Evolutionary conservation across 1,140 invertebrate species (phyloP).

Genomic region (Drosophila seguyi): DNA sequence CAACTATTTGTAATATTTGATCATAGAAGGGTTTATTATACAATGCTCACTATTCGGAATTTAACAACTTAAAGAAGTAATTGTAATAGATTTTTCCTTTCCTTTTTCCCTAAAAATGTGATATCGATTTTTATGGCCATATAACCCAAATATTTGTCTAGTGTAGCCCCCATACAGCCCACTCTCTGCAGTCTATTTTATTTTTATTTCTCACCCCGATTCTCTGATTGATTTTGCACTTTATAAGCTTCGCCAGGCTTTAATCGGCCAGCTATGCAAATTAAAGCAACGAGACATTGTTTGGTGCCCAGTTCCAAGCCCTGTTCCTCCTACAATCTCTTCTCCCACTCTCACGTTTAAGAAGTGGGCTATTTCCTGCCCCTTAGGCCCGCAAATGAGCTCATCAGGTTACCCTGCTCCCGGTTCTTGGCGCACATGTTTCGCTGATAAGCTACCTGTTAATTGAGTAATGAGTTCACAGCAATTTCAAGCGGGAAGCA

Average conservation of each 20-base stretch:
- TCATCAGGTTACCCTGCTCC: constrained; percentile 47
- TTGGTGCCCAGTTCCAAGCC: not conserved
- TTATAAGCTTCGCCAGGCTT: constrained; percentile 71
- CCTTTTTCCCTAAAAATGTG: not conserved
- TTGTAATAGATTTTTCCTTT: too few species aligned
- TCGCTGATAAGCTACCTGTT: constrained; percentile 63
- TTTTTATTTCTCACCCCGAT: constrained; percentile 64
- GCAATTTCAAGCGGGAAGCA: constrained; percentile 31
- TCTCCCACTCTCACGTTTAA: constrained; percentile 3
- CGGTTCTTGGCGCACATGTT: constrained; percentile 50
- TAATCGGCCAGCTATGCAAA: constrained; percentile 48
- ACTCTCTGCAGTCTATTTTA: constrained; percentile 36
- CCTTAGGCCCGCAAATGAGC: constrained; percentile 51
- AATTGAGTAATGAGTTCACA: constrained; percentile 62
- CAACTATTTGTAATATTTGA: not conserved
- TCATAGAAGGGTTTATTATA: not conserved
- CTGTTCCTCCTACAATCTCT: not conserved
- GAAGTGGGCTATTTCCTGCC: constrained; percentile 25
- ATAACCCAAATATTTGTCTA: not conserved
- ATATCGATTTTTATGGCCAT: constrained; percentile 4
- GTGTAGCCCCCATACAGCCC: constrained; percentile 6
- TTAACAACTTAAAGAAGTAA: too few species aligned
- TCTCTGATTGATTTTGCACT: constrained; percentile 78
- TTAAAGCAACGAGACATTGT: constrained; percentile 25
- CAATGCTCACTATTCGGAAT: too few species aligned